Evolutionary conservation across 2,888 invertebrate genomes (phyloP).

Genomic region (Cheilosia grossa): DNA sequence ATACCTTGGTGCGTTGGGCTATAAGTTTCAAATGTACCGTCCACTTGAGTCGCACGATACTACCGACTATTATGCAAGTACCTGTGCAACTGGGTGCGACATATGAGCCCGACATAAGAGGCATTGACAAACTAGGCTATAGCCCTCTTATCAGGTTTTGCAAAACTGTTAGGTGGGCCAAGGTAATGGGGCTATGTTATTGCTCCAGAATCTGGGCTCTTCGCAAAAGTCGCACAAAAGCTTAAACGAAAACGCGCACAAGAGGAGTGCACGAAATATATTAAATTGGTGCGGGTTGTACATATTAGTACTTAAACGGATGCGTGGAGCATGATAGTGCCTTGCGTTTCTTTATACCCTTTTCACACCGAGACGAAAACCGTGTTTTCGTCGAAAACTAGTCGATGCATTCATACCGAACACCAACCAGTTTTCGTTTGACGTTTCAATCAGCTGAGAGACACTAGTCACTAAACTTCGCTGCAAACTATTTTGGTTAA

Average conservation of each 20-base stretch:
- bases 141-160: constrained; percentile 41
- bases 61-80: constrained; percentile 3
- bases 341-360: constrained; percentile 41
- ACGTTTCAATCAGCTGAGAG: too few relatives aligned
- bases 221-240: constrained; percentile 22
- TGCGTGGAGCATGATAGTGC: constrained; percentile 8
- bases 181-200: constrained; percentile 60
- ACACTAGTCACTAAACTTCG: too few relatives aligned
- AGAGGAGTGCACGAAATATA: not conserved
- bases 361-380: too few relatives aligned
- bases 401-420: too few relatives aligned
- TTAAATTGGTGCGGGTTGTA: constrained; percentile 1
- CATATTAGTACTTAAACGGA: too few relatives aligned
- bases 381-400: too few relatives aligned
- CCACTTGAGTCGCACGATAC: constrained; percentile 30
- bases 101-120: constrained; percentile 20
- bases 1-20: constrained; percentile 29
- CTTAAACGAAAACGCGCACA: constrained; percentile 10
- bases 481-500: too few relatives aligned
- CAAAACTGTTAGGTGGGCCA: constrained; percentile 58
- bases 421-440: too few relatives aligned
- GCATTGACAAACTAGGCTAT: constrained; percentile 44
- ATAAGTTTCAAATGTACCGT: constrained; percentile 30
- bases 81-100: constrained; percentile 46
- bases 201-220: constrained; percentile 47